A percentile compares a stretch with the other conserved stretches of the same genome.
Conservation (phyloP, 2,113 vertebrate species). For the Trachemys scripta region DNA sequence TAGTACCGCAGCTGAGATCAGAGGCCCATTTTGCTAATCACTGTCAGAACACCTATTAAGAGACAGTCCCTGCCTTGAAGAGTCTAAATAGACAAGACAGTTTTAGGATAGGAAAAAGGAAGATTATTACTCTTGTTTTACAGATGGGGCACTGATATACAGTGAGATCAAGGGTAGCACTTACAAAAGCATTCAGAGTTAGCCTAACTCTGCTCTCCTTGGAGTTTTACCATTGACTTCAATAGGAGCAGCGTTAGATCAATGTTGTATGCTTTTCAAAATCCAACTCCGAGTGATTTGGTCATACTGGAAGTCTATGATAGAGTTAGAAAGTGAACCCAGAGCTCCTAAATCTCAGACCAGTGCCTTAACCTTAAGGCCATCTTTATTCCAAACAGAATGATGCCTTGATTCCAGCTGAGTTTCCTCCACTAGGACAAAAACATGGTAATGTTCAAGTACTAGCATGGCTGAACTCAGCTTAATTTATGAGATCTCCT, state of each 20-base stretch:
- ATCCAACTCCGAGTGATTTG: background rate
- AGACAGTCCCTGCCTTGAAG: background rate
- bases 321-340: background rate
- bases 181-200: background rate
- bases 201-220: background rate
- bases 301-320: fast-evolving
- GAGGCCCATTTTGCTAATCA: background rate
- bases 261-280: background rate
- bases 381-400: background rate
- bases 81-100: background rate
- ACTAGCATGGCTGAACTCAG: background rate
- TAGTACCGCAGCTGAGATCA: background rate
- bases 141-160: background rate
- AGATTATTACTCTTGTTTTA: background rate
- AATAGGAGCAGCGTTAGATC: background rate
- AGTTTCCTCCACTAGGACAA: background rate
- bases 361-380: background rate
- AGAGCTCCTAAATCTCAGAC: background rate
- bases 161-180: background rate
- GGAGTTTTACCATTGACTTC: background rate
- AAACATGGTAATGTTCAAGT: background rate
- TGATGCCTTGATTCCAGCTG: background rate
- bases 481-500: background rate
- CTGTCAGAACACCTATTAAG: background rate
- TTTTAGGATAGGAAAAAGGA: background rate